Base-by-base conservation (phyloP, 1,140 invertebrate species). In the Solen grandis region DNA sequence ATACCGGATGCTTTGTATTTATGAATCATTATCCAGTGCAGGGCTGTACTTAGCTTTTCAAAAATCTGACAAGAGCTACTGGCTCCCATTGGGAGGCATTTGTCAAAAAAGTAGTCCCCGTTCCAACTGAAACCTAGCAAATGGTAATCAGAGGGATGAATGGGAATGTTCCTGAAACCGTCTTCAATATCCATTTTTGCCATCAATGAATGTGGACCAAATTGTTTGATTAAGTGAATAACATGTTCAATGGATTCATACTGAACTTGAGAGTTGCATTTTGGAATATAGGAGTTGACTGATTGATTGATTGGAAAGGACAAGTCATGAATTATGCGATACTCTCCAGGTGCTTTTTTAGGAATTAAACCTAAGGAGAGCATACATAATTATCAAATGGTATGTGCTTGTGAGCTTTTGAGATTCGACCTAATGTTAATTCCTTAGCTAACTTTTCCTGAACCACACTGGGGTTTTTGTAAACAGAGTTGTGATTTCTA, bases 41-140 rank as follows among this genome's bases (percentile, higher is more conserved):
- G 19, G 27, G 66, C 25, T 10, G 73, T 78, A 33, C 72, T 82
- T 22, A 84, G 77, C 19, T n/a, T 25, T 50, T 84, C 80, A 60
- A 82, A 82, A 14, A 76, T 82, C 0, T 0, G 13, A 54, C 60
- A 65, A 22, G n/a, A 22, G 14, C 35, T 60, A 8, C 3, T 25
- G 22, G 22, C 31, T 1, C 57, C 70, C 60, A 76, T 76, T 0
- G 73, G 59, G 0, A 75, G 41, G 31, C 72, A 75, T 35, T 22
- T 72, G 27, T 77, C 78, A 63, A 46, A 75, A 25, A 54, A 72
- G 36, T 55, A 84, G 5, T 65, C 2, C 5, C 22, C 33, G 13
- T 77, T 50, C 70, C 74, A 85, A 27, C 14, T 52, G 63, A 85
- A 82, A 55, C 84, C 81, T 16, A 82, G 41, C 14, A 85, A 31